Evolutionary conservation across 2,888 invertebrate genomes (phyloP), one percentile per base, ranked within the genome.

Genomic region (Barypeithes pellucidus): DNA sequence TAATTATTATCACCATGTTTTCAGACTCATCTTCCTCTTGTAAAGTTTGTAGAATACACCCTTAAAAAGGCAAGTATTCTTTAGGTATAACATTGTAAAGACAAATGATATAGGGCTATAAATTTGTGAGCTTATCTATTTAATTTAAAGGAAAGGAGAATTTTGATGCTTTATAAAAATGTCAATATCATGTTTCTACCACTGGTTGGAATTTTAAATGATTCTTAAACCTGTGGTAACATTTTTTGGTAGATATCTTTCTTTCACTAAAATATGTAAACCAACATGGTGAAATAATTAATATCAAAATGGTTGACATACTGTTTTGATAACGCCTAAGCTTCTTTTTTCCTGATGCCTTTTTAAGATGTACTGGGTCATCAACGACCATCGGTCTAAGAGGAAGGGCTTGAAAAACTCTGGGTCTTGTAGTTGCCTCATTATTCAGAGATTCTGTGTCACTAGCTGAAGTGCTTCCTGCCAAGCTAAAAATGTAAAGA

Each of bases 301-400:
- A 43, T 62, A 43, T 36, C 3, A 36, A 16, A 9, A 33, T 9
- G 18, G 18, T 62, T 59, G 54, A 80, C 80, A 74, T 77, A 83
- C 83, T 77, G 70, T 83, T 83, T 59, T 81, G 77, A 70, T 80
- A 81, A 66, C 83, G 77, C 54, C 83, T 73, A 24, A 80, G 72
- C 67, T 82, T 83, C 68, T 80, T 82, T 66, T 77, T 81, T n/a
- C 84, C 84, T 59, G 78, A 79, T 57, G 77, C 77, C 54, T 77
- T 79, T 73, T 79, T 81, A 14, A 81, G 72, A 22, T 68, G 61
- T 9, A 77, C 67, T 22, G 77, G 57, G 59, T 82, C 82, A 43
- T 82, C 82, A 43, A 73, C 45, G 20, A 75, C 73, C 11, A 71
- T 36, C 11, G 60, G 24, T 71, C 71, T 78, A n/a, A 75, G 33